phyloP scores from a whole-genome alignment of 1,140 invertebrate species.

The Adoxophyes honmai region DNA sequence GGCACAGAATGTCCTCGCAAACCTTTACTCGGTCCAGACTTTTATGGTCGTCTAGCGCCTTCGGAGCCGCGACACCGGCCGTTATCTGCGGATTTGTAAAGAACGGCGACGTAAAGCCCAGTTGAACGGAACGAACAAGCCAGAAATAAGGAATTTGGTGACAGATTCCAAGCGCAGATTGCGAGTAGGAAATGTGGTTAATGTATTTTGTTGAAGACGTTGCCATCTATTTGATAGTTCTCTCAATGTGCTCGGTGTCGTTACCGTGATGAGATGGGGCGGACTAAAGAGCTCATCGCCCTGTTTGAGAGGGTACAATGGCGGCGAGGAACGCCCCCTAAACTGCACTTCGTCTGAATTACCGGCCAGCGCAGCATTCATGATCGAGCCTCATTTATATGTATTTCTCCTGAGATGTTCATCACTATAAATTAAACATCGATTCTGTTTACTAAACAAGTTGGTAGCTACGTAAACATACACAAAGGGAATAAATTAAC shows the following conservation, averaged over 20 bases:
- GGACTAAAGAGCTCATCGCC: neutral
- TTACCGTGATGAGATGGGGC: slow-evolving; percentile 9
- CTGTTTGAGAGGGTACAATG: slow-evolving; percentile 3
- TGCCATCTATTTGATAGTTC: slow-evolving; percentile 11
- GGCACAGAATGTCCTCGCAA: slow-evolving; percentile 42
- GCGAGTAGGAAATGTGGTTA: slow-evolving; percentile 12
- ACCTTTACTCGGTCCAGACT: slow-evolving; percentile 27
- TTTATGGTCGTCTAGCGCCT: slow-evolving; percentile 29
- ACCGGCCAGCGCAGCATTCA: no score
- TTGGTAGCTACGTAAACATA: no score
- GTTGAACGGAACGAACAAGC: slow-evolving; percentile 29
- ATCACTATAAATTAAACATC: no score
- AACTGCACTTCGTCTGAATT: neutral
- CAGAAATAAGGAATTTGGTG: slow-evolving; percentile 38
- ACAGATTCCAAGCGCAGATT: slow-evolving; percentile 30
- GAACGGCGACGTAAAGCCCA: slow-evolving; percentile 47
- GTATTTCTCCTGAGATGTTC: no score
- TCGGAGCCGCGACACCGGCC: slow-evolving; percentile 31
- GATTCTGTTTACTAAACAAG: no score
- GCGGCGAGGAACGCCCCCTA: neutral
- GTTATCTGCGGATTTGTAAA: slow-evolving; percentile 57
- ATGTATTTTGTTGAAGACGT: slow-evolving; percentile 10
- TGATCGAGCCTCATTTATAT: no score
- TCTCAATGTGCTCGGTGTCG: slow-evolving; percentile 9
- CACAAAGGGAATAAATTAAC: no score